Evolutionary conservation across 2,888 invertebrate species (phyloP), one percentile per base, ranked within the genome.

Genomic region (Caenorhabditis uteleia): DNA sequence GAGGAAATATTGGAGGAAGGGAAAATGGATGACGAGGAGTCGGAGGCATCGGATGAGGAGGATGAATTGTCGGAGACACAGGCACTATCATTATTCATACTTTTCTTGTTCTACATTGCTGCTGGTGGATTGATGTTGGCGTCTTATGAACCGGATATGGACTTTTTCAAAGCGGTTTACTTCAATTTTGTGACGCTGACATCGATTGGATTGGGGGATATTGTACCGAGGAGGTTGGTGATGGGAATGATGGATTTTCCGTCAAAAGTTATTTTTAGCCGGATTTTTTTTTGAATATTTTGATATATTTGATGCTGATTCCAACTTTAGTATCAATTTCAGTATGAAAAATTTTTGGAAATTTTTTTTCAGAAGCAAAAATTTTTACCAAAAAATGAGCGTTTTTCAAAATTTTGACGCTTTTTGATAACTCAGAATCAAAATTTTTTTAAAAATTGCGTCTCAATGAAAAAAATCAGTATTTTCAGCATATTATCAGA

Each of bases 151-250:
- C 79, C 79, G 10, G 79, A 81, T 51, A 78, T 81, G 75, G 71
- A 73, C 36, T 79, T 80, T 43, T 79, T 81, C 59, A 77, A 74
- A 45, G 81, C 80, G 2, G 72, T 81, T 33, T 80, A 80, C 43
- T 81, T 81, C 59, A 79, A 78, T 50, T 81, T 81, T 43, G 79
- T 81, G 10, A 78, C 80, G 2, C 48, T 81, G 33, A 79, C 80
- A 20, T 75, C 77, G 7, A 79, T 81, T 39, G 81, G 80, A 8
- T 54, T 79, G 18, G 80, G 80, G 10, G 78, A 79, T 56, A 75
- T 78, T 49, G 74, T 78, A 10, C 78, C 78, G 27, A 70, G 65
- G 43, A 76, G 77, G 78, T 75, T 23, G n/a, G n/a, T 25, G n/a
- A n/a, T n/a, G n/a, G n/a, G n/a, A n/a, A n/a, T n/a, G n/a, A n/a